These are phyloP conservation scores for Megaustenia siamemsis DNA, from an alignment of 2,888 invertebrate genomes.

Conservation along the genomic window DNA sequence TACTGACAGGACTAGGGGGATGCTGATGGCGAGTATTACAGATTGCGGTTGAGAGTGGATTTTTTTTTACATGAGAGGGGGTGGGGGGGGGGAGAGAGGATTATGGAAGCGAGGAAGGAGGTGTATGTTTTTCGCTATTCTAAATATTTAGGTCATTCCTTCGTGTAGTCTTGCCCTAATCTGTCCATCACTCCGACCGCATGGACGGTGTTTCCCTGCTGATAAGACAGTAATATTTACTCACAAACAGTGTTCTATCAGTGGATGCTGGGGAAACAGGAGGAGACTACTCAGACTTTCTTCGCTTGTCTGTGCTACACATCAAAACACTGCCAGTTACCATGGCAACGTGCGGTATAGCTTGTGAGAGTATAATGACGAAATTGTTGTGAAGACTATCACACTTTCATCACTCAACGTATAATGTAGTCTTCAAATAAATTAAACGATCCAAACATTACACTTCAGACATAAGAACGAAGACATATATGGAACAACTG, in stretches of 20 bases:
- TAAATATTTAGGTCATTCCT: background rate
- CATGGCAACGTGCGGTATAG: constrained; percentile 5
- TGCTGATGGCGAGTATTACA: too few relatives aligned
- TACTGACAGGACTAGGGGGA: too few relatives aligned
- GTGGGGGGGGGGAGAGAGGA: background rate
- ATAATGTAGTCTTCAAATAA: too few relatives aligned
- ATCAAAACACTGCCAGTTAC: constrained; percentile 1
- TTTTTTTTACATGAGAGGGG: background rate
- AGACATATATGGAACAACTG: too few relatives aligned
- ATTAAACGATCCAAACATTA: too few relatives aligned
- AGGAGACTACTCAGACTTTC: constrained; percentile 85
- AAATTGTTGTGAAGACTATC: too few relatives aligned
- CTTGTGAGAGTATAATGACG: too few relatives aligned
- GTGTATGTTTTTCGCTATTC: background rate
- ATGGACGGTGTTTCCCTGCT: background rate
- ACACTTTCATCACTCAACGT: too few relatives aligned
- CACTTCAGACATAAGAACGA: too few relatives aligned
- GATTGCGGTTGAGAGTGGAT: too few relatives aligned
- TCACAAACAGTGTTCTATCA: constrained; percentile 12
- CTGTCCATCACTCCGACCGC: background rate
- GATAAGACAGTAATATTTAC: constrained; percentile 28
- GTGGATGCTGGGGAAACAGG: constrained; percentile 11
- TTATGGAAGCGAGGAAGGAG: background rate
- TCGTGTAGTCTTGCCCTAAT: background rate
- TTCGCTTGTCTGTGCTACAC: background rate